Base-by-base conservation (phyloP, 2,113 vertebrate genomes). In the Polypterus bichir region DNA sequence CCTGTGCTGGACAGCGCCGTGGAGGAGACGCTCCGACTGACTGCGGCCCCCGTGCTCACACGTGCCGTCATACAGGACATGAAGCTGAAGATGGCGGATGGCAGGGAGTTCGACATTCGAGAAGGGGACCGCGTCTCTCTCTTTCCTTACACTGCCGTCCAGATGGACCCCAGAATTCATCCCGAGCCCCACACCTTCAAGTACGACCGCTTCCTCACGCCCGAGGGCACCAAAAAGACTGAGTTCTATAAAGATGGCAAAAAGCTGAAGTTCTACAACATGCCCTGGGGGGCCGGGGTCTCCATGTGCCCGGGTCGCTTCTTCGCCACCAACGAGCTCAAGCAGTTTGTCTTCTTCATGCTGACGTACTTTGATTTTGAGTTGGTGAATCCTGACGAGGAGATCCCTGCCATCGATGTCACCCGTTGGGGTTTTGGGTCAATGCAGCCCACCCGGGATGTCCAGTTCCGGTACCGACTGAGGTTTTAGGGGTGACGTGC, bases 281-380 rank as follows among this genome's bases (percentile, higher is more conserved):
- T 98, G 93, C 94, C 93, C 0, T 98, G 92, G 91, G 92, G 94
- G 0, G 85, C 88, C 0, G 92, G 93, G 0, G 65, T 83, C 46
- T 89, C 88, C 63, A 91, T 84, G 66, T 98, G 93, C 48, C 92
- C 93, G 0, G 93, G 95, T 0, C 76, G 93, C 1, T 97, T 91
- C 76, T 92, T 97, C 0, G 94, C 93, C 55, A 62, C 72, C 0
- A 85, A 83, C 6, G 92, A 98, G 77, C 76, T 97, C 3, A 98
- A 98, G 27, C 83, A 92, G 62, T 96, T 95, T 71, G 62, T 80
- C 51, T 89, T 94, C 63, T 70, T 98, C 59, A 84, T 97, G 88
- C 9, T 97, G 56, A 72, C 66, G 1, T 79, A 91, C 58, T 97
- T 89, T 60, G 92, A 98, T 1, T 70, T 97, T 70, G 89, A 97